phyloP scores from a whole-genome alignment of 2,113 vertebrate genomes.

The Gopherus evgoodei region DNA sequence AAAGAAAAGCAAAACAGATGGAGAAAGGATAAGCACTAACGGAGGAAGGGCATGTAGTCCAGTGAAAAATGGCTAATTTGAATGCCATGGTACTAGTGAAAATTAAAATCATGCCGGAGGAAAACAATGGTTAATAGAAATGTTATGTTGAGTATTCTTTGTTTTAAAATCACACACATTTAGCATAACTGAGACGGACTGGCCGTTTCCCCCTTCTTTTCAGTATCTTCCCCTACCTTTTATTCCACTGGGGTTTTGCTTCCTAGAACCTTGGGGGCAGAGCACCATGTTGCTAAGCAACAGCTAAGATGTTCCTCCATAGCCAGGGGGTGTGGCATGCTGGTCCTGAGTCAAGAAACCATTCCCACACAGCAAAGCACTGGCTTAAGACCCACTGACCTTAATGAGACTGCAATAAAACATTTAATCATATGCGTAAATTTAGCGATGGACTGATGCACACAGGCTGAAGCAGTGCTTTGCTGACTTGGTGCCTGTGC shows the following conservation, averaged over 20 bases:
- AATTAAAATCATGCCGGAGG: not conserved
- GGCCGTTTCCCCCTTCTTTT: accelerated
- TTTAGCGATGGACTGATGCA: accelerated
- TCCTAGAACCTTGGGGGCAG: accelerated
- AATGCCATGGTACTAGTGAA: not conserved
- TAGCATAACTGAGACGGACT: not conserved
- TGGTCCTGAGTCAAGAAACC: not conserved
- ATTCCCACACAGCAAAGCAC: not conserved
- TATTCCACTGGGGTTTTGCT: not conserved
- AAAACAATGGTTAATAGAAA: not conserved
- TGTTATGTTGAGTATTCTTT: accelerated
- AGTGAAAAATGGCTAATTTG: not conserved
- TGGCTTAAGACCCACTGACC: not conserved
- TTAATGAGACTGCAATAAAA: accelerated
- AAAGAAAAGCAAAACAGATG: not conserved
- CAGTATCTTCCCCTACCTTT: not conserved
- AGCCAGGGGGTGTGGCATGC: not conserved
- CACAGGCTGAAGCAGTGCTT: accelerated
- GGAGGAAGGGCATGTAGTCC: not conserved
- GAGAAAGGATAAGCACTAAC: not conserved
- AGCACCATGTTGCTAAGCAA: accelerated
- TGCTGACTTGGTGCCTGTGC: not conserved
- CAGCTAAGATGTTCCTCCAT: not conserved
- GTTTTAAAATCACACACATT: not conserved
- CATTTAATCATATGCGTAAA: accelerated